phyloP scores from a whole-genome alignment of 2,888 invertebrate species.

The Adineta ricciae region DNA sequence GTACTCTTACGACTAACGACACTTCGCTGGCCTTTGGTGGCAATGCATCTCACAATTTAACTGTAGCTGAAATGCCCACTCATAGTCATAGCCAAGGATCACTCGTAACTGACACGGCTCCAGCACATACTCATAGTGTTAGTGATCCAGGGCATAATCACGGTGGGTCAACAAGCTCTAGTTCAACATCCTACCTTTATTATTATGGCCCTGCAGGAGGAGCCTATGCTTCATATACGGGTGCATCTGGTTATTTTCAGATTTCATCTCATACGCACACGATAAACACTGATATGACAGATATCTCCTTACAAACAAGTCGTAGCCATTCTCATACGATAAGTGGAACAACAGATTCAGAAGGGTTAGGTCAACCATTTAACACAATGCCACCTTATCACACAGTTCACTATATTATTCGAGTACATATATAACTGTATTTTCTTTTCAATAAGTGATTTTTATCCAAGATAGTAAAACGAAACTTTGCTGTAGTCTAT shows the following conservation, averaged over 20 bases:
- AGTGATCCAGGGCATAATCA: background rate
- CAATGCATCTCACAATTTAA: background rate
- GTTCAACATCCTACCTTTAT: background rate
- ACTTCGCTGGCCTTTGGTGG: background rate
- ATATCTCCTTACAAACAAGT: background rate
- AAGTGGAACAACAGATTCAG: background rate
- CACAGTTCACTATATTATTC: background rate
- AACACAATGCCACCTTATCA: background rate
- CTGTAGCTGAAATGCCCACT: background rate
- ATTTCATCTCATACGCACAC: background rate
- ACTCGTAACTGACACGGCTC: background rate
- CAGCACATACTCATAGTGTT: background rate
- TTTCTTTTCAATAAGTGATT: no score
- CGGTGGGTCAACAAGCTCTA: background rate
- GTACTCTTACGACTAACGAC: background rate
- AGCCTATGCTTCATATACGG: background rate
- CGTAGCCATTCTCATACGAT: background rate
- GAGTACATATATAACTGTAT: background rate
- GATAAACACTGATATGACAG: background rate
- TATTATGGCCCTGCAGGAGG: background rate
- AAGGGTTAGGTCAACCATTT: background rate
- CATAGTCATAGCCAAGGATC: background rate
- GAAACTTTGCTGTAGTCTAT: no score
- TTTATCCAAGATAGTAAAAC: no score
- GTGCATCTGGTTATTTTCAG: background rate